phyloP scores from a whole-genome alignment of 2,888 invertebrate genomes.

The Chalcis sispes region DNA sequence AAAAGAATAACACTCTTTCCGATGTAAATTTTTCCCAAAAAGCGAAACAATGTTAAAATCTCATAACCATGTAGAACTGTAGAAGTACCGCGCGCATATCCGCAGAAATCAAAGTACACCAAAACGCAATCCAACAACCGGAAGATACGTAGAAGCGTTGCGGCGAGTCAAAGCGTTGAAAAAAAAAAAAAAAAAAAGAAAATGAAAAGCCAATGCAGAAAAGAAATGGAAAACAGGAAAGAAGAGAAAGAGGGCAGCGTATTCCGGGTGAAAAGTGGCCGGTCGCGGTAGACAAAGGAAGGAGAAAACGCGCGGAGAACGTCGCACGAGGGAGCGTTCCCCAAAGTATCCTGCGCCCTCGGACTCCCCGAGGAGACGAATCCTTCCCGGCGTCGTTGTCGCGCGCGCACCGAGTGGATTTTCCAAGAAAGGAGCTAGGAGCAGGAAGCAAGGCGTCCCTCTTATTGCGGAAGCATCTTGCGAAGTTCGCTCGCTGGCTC shows the following conservation, averaged over 20 bases:
- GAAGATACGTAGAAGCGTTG: neutral
- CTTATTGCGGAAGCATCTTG: constrained; percentile 54
- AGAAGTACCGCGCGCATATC: no score
- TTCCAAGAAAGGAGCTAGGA: constrained; percentile 8
- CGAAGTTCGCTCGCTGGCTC: constrained; percentile 23
- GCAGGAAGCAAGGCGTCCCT: constrained; percentile 13
- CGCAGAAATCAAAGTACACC: constrained; percentile 18
- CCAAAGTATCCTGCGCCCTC: no score
- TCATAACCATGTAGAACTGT: no score
- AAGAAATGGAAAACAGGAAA: constrained; percentile 9
- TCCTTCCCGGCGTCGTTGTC: neutral
- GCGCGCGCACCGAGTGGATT: neutral
- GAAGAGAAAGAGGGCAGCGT: constrained; percentile 1
- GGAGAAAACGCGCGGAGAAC: constrained; percentile 4
- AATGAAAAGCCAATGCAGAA: no score
- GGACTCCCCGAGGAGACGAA: constrained; percentile 5
- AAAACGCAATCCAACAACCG: constrained; percentile 26
- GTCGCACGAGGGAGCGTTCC: constrained; percentile 14
- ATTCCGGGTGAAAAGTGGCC: no score
- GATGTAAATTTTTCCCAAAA: neutral
- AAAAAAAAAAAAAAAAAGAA: no score
- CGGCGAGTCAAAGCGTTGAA: no score
- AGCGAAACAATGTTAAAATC: neutral
- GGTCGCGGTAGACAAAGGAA: neutral
- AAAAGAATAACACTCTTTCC: neutral